Percentiles rank a stretch among this genome's conserved stretches.
phyloP scores from a whole-genome alignment of 2,888 invertebrate genomes.

The Temnothorax ravouxi region DNA sequence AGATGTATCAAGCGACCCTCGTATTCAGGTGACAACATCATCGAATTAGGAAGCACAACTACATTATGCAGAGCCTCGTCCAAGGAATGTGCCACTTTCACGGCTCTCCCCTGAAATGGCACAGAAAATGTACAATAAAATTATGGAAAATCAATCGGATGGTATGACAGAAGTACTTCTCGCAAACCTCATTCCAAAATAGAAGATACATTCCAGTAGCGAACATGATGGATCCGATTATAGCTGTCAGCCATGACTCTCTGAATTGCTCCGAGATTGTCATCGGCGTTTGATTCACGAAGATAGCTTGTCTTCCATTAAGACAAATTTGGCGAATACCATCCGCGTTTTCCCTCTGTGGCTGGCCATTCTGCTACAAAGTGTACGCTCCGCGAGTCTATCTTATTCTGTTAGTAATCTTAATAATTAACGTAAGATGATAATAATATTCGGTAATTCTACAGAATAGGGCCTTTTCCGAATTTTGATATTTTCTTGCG shows the following conservation, averaged over 20 bases:
- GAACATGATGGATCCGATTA: slow-evolving; percentile 90
- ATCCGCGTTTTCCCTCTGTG: slow-evolving; percentile 72
- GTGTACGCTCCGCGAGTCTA: slow-evolving; percentile 19
- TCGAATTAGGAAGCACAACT: slow-evolving; percentile 87
- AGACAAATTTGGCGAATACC: slow-evolving; percentile 70
- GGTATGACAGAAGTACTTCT: not conserved
- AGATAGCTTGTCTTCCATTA: slow-evolving; percentile 69
- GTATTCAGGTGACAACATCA: slow-evolving; percentile 88
- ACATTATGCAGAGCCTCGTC: slow-evolving; percentile 91
- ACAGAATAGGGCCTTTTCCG: too few relatives aligned
- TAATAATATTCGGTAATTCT: not conserved
- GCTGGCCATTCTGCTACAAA: slow-evolving; percentile 76
- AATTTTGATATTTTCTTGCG: too few relatives aligned
- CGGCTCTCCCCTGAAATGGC: slow-evolving; percentile 91
- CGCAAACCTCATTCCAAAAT: slow-evolving; percentile 94
- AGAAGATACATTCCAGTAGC: slow-evolving; percentile 90
- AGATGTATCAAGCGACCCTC: slow-evolving; percentile 93
- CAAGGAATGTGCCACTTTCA: slow-evolving; percentile 92
- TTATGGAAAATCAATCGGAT: not conserved
- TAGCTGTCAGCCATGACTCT: slow-evolving; percentile 91
- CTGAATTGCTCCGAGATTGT: slow-evolving; percentile 88
- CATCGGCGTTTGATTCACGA: slow-evolving; percentile 74
- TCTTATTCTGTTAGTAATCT: not conserved
- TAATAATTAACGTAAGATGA: not conserved
- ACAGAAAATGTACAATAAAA: too few relatives aligned